Conservation (phyloP, 2,888 invertebrate genomes). For the Clivina fossor region DNA sequence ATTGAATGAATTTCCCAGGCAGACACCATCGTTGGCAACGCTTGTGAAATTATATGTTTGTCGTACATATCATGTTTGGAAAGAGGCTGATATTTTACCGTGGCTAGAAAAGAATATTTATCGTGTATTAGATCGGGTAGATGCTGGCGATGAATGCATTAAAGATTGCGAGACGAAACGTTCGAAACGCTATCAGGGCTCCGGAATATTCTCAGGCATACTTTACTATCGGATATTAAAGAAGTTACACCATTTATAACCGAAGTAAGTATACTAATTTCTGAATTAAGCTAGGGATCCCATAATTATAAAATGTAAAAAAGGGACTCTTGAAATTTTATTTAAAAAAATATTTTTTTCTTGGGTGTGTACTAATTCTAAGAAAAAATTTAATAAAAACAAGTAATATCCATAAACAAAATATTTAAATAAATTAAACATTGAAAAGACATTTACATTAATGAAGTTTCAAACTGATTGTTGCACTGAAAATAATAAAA, state of each 20-base stretch:
- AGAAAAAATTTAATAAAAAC: too few relatives aligned
- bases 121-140: conserved; percentile 64
- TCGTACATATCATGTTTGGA: conserved; percentile 77
- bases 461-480: too few relatives aligned
- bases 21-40: conserved; percentile 67
- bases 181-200: conserved; percentile 62
- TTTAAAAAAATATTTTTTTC: too few relatives aligned
- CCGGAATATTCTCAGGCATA: conserved; percentile 67
- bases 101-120: conserved; percentile 78
- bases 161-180: conserved; percentile 65
- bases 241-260: conserved; percentile 63
- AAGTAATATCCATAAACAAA: too few relatives aligned
- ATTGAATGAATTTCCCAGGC: too few relatives aligned
- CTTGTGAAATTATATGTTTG: conserved; percentile 73
- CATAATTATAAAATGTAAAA: too few relatives aligned
- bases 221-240: conserved; percentile 70
- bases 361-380: too few relatives aligned
- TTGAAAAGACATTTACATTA: too few relatives aligned
- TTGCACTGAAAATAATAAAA: too few relatives aligned
- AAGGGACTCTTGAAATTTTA: too few relatives aligned
- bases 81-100: conserved; percentile 68
- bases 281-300: too few relatives aligned
- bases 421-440: too few relatives aligned
- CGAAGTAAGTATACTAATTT: conserved; percentile 58
- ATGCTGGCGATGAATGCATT: conserved; percentile 61